Percentiles rank a stretch among this genome's conserved stretches.
phyloP scores from a whole-genome alignment of 2,113 vertebrate species.

The Stigmatopora nigra region DNA sequence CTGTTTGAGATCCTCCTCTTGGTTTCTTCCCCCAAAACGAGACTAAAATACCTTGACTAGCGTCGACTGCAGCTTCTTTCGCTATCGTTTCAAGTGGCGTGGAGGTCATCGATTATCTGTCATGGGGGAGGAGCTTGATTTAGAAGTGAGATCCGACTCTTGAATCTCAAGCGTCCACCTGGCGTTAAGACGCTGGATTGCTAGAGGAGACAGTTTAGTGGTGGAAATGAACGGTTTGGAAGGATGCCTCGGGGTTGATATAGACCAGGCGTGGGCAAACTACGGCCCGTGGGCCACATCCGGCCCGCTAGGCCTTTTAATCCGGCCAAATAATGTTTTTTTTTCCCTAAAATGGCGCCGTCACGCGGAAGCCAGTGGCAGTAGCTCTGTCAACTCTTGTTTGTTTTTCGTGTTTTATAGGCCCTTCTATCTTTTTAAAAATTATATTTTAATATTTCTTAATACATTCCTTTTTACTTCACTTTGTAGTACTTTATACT shows the following conservation, averaged over 20 bases:
- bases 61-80: neutral
- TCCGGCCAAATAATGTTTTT: no score
- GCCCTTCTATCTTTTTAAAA: no score
- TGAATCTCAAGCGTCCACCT: conserved; percentile 18
- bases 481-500: no score
- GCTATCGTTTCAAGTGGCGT: conserved; percentile 3
- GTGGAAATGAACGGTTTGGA: conserved; percentile 1
- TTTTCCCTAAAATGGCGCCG: no score
- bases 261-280: no score
- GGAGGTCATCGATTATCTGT: conserved; percentile 11
- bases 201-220: conserved; percentile 7
- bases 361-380: no score
- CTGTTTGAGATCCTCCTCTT: neutral
- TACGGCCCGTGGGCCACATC: no score
- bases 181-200: conserved; percentile 32
- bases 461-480: no score
- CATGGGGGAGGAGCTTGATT: conserved; percentile 19
- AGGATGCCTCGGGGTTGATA: neutral
- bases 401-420: no score
- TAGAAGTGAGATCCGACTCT: conserved; percentile 15
- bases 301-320: no score
- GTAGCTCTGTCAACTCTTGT: no score
- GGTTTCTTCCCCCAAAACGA: neutral
- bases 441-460: no score
- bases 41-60: neutral